Evolutionary conservation across 2,888 invertebrate species (phyloP).

Genomic region (Silvanus unidentatus): DNA sequence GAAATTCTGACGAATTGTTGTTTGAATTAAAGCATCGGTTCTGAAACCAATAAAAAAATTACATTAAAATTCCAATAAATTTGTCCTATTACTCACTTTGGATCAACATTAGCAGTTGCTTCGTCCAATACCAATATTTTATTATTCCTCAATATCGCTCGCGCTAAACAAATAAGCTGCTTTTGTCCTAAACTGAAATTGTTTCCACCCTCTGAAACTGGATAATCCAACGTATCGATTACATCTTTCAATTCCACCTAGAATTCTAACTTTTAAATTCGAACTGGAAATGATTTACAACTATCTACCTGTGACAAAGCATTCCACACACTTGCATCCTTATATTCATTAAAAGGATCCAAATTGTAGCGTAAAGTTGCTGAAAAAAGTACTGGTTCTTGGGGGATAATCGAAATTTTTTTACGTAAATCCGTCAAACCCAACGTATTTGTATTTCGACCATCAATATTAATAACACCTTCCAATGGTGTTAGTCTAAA

Average conservation of each 20-base stretch:
- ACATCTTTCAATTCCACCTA: slow-evolving; percentile 72
- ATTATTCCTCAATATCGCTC: slow-evolving; percentile 74
- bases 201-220: slow-evolving; percentile 68
- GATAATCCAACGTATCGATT: slow-evolving; percentile 57
- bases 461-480: slow-evolving; percentile 72
- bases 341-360: slow-evolving; percentile 71
- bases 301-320: slow-evolving; percentile 62
- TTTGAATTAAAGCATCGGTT: slow-evolving; percentile 72
- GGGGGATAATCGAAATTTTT: slow-evolving; percentile 73
- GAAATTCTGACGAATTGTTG: slow-evolving; percentile 68
- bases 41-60: slow-evolving; percentile 16
- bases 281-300: no score
- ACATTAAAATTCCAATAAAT: no score
- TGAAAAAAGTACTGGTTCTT: slow-evolving; percentile 82
- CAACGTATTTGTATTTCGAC: slow-evolving; percentile 61
- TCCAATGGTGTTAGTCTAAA: slow-evolving; percentile 75
- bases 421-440: slow-evolving; percentile 71
- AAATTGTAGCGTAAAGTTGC: slow-evolving; percentile 77
- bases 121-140: slow-evolving; percentile 80
- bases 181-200: slow-evolving; percentile 86
- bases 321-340: slow-evolving; percentile 68
- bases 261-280: slow-evolving; percentile 9
- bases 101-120: slow-evolving; percentile 88
- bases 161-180: slow-evolving; percentile 78
- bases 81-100: slow-evolving; percentile 50